Evolutionary conservation across 2,888 invertebrate genomes (phyloP), one percentile per base, ranked within the genome.

Genomic region (Teinopalpus imperialis): DNA sequence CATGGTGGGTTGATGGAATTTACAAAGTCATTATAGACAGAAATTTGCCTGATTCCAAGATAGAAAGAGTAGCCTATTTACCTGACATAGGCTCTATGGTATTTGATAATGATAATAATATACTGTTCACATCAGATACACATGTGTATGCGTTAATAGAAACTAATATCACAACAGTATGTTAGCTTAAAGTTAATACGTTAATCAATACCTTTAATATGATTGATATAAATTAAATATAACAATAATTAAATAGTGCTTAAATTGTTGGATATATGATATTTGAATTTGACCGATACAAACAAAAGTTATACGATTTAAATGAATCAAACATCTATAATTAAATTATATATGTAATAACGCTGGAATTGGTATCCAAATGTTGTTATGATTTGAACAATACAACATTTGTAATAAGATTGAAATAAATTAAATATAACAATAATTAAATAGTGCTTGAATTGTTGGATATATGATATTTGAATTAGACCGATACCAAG

Each of bases 1-100:
- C 76, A 2, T 87, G 87, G 87, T 87, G 86, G 85, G 41, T 87
- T 1, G 83, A 87, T 43, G 80, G 77, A 0, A 66, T 88, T 2
- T 88, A 85, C 41, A 78, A 69, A 57, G 63, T 88, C 1, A 34
- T 63, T 30, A 57, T 82, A 23, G 63, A 67, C 0, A 65, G 62
- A 10, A 63, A 68, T 41, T 50, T 85, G 3, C 12, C 52, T 4
- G 58, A 74, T 10, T 77, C 83, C 0, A 66, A 37, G 6, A 24
- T 88, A 12, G 64, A 59, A 0, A 76, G 66, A 53, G 56, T 83
- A 0, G 74, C 73, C 7, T 52, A 69, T 23, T 46, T 85, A 2
- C 63, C 68, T 0, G 48, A 51, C 1, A 72, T 87, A 7, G 83
- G 81, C 1, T 70, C 80, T 1, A 53, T 88, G 59, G 61, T 75